Evolutionary conservation across 2,888 invertebrate species (phyloP).

Genomic region (Biston betularia): DNA sequence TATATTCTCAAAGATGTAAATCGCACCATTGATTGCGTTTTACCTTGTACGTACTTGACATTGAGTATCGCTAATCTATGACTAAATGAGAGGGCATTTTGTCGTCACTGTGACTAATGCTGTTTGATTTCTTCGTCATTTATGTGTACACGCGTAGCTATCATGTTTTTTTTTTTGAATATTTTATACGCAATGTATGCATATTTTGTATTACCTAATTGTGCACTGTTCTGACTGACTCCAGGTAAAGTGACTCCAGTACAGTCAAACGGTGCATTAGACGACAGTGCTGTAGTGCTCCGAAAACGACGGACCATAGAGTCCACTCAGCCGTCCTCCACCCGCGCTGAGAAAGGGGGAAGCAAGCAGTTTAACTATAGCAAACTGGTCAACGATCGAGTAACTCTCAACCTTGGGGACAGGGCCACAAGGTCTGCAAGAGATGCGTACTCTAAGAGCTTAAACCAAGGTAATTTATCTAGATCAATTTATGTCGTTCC

Average conservation of each 20-base stretch:
- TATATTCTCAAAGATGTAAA: constrained; percentile 12
- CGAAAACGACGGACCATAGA: constrained; percentile 79
- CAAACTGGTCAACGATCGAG: constrained; percentile 91
- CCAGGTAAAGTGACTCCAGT: constrained; percentile 41
- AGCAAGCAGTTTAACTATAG: constrained; percentile 93
- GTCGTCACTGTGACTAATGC: constrained; percentile 53
- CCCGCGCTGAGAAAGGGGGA: constrained; percentile 71
- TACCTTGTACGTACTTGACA: constrained; percentile 46
- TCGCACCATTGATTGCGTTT: constrained; percentile 5
- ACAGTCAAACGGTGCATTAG: constrained; percentile 56
- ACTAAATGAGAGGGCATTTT: constrained; percentile 61
- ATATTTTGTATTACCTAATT: too few species aligned
- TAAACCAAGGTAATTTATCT: constrained; percentile 64
- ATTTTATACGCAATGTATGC: too few species aligned
- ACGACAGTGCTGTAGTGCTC: constrained; percentile 63
- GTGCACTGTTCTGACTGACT: too few species aligned
- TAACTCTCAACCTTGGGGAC: constrained; percentile 48
- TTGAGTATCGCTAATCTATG: constrained; percentile 68
- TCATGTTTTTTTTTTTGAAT: neutral
- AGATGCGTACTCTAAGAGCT: constrained; percentile 68
- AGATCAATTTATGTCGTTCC: too few species aligned
- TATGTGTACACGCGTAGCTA: neutral
- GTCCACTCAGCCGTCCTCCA: constrained; percentile 72
- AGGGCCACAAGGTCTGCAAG: constrained; percentile 61
- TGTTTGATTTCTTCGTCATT: constrained; percentile 33